Conservation (phyloP, 1,140 invertebrate species). For the Popillia japonica region DNA sequence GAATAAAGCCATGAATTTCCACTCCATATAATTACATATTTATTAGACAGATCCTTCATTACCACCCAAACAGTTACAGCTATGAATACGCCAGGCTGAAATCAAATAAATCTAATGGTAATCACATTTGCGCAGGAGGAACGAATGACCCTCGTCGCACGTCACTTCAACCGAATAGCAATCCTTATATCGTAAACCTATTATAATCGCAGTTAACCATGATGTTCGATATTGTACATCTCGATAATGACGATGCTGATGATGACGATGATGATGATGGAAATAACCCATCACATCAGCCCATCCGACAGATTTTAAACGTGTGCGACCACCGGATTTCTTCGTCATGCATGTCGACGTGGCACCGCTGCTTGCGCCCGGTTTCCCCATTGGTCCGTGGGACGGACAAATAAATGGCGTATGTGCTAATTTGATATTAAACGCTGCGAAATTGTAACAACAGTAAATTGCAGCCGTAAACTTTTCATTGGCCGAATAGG, state of each 20-base stretch:
- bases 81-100: no score
- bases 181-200: neutral
- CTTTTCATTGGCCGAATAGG: neutral
- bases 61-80: no score
- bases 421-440: conserved; percentile 35
- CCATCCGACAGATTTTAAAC: neutral
- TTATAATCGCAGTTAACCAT: neutral
- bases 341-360: neutral
- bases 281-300: neutral
- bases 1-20: no score
- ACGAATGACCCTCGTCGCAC: neutral
- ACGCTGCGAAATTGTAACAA: conserved; percentile 14
- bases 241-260: no score
- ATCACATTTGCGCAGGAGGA: neutral
- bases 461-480: conserved; percentile 6
- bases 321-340: neutral
- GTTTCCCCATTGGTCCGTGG: conserved; percentile 23
- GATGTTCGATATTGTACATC: no score
- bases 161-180: neutral
- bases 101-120: conserved; percentile 12
- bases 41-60: no score
- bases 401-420: conserved; percentile 15
- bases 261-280: no score
- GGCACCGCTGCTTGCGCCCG: neutral
- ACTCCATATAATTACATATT: no score